Base-by-base conservation (phyloP, 2,888 invertebrate species). In the Ochropacha duplaris region DNA sequence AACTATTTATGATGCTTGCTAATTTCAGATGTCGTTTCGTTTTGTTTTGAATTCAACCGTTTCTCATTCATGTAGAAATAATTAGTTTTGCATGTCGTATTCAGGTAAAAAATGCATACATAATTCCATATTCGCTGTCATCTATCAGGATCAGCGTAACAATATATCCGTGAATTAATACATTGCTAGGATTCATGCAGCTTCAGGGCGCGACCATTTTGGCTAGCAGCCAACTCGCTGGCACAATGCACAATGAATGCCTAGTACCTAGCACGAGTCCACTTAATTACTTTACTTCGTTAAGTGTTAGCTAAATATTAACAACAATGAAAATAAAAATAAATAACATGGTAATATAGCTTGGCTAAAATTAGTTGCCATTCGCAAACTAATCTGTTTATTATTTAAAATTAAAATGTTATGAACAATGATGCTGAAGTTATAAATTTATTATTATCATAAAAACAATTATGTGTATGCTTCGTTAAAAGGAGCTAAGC, bases 201-300 rank as follows among this genome's bases (percentile, higher is more conserved):
- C 84, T 86, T 83, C 80, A 76, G 76, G 70, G 71, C 72, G 73
- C 81, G 81, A 82, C 79, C 79, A 78, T 77, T 84, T 78, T 88
- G 91, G 91, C 87, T 50, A 65, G 64, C 51, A 54, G 86, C 91
- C 91, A 91, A 83, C 72, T 76, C 74, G 76, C 81, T 84, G 83
- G 81, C 83, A 87, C 89, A 87, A 87, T 86, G 84, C 83, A 82
- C 87, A 85, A 87, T 88, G 88, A 90, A 89, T 89, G 88, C 86
- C 44, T 44, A 44, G 44, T 44, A 19, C 44, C 80, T 86, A 87
- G 78, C 73, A 78, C 79, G 79, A 83, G 78, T 81, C 84, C 82
- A 84, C 87, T 88, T 90, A 90, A 90, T 90, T 90, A 90, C 87
- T 87, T 83, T 81, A 84, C 81, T 84, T 75, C 76, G 83, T 86